Evolutionary conservation across 2,797 vertebrate genomes (phyloP), one percentile per base, ranked within the genome.

Genomic region (Typhlichthys eigenmanni): DNA sequence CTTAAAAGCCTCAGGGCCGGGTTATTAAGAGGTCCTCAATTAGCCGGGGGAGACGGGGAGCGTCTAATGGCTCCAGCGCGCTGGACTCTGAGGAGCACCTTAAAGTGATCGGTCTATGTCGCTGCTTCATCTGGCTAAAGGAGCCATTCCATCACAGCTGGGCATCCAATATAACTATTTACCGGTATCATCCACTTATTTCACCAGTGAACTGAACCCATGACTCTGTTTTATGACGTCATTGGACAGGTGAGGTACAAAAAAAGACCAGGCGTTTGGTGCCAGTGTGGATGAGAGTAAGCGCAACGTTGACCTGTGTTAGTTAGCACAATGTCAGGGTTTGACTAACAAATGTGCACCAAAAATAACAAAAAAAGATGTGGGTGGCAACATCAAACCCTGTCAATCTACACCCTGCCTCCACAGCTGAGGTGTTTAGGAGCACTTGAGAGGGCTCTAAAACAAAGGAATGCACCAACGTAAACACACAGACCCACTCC

Each of bases 21-120:
- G 55, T 86, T 84, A 88, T 90, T 87, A 90, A 84, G 79, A 77
- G 80, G 66, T 75, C 74, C 79, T 88, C 83, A 88, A 90, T 91
- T 85, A 90, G 68, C 73, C 53, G 51, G 59, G 71, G 80, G 73
- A 82, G 79, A 82, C 66, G 47, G 50, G 68, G 29, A 52, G 32
- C 50, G 55, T 47, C 55, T 68, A 72, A 86, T 79, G 74, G 79
- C 58, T 80, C 58, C 71, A 62, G 47, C 69, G 68, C 19, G 38
- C 62, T 53, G 63, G 75, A 69, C 66, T 38, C 47, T 66, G 71
- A 77, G 68, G 56, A 71, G 59, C 60, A 76, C 60, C 69, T 76
- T 54, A 63, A 2, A 16, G 51, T 65, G 60, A 83, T 75, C 77
- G 63, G 71, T 45, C 13, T 47, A 68, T 58, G 1, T 5, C 8